These are phyloP conservation scores for Heliconius eleuchia DNA, from an alignment of 1,140 invertebrate species.

Conservation along the genomic window DNA sequence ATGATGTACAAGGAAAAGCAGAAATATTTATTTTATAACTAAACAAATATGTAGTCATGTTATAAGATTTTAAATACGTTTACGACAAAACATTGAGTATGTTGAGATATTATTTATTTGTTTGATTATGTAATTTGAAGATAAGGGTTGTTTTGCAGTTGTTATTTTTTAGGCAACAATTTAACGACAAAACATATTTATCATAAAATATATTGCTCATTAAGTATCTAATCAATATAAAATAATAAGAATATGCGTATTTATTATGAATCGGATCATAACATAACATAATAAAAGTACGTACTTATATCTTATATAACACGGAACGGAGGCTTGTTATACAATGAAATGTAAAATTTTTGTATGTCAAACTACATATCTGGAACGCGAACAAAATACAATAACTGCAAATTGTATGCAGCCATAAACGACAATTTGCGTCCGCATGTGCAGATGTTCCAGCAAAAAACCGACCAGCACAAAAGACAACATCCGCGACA, in stretches of 20 bases:
- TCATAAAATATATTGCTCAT: no score
- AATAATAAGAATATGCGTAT: not conserved
- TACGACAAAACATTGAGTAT: no score
- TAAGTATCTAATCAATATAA: no score
- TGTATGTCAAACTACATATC: not conserved
- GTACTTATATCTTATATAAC: not conserved
- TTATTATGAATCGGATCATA: not conserved
- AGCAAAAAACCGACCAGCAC: conserved; percentile 9
- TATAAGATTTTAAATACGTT: no score
- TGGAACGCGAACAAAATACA: not conserved
- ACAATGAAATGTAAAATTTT: not conserved
- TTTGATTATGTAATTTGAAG: not conserved
- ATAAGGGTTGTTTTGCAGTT: not conserved
- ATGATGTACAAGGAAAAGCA: no score
- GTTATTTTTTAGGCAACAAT: no score
- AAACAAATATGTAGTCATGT: no score
- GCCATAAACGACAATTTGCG: conserved; percentile 13
- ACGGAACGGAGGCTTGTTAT: not conserved
- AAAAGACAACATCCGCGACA: conserved; percentile 20
- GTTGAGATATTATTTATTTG: not conserved
- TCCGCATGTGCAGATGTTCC: conserved; percentile 7
- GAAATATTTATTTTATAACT: no score
- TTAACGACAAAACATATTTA: no score
- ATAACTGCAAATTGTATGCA: conserved; percentile 3
- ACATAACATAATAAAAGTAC: not conserved